These are phyloP conservation scores for Trigoniulus corallinus DNA, from an alignment of 1,140 invertebrate genomes.

Conservation along the genomic window DNA sequence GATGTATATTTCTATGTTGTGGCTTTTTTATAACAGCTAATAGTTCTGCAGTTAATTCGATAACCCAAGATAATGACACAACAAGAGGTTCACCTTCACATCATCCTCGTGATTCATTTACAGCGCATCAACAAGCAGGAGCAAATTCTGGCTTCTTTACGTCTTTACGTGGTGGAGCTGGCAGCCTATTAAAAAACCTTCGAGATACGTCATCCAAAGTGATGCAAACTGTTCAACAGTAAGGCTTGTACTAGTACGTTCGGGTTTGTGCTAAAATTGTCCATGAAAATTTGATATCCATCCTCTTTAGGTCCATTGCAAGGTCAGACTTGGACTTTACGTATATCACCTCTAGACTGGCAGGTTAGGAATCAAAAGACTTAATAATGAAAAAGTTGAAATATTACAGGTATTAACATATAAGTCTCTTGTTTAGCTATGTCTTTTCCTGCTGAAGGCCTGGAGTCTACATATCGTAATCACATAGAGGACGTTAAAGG, in stretches of 20 bases:
- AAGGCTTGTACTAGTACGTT: slow-evolving; percentile 22
- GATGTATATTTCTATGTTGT: too few relatives aligned
- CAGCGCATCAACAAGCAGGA: slow-evolving; percentile 7
- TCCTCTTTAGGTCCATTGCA: slow-evolving; percentile 55
- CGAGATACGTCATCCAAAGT: slow-evolving; percentile 93
- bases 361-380: slow-evolving; percentile 18
- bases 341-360: slow-evolving; percentile 70
- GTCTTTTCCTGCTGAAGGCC: slow-evolving; percentile 82
- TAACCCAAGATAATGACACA: too few relatives aligned
- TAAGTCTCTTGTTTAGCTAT: slow-evolving; percentile 43
- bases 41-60: too few relatives aligned
- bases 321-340: slow-evolving; percentile 74
- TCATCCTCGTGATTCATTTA: slow-evolving; percentile 1
- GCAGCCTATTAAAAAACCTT: slow-evolving; percentile 76
- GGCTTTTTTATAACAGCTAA: too few relatives aligned
- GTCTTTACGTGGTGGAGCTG: slow-evolving; percentile 62
- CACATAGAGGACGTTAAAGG: slow-evolving; percentile 77
- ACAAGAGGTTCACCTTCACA: not conserved
- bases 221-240: slow-evolving; percentile 90
- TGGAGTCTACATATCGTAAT: slow-evolving; percentile 85
- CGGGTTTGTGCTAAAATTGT: not conserved
- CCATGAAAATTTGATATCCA: slow-evolving; percentile 9
- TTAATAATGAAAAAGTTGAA: not conserved
- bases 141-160: slow-evolving; percentile 40
- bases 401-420: slow-evolving; percentile 7